phyloP scores from a whole-genome alignment of 1,140 invertebrate genomes.

The Drosophila parvula region DNA sequence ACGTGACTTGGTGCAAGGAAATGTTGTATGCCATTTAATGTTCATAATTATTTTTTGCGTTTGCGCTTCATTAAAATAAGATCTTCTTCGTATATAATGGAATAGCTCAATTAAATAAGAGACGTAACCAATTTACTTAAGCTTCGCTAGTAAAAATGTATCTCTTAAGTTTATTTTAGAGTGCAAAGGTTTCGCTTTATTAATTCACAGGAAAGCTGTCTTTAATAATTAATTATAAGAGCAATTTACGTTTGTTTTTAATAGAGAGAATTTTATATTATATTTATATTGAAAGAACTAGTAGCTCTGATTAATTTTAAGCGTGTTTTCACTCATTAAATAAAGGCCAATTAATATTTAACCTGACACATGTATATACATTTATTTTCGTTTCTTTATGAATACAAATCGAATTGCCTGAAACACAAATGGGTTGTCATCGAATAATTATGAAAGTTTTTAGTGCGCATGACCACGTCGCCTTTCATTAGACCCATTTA shows the following conservation, averaged over 20 bases:
- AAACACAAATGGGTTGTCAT: slow-evolving; percentile 12
- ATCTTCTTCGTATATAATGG: not conserved
- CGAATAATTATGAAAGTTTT: slow-evolving; percentile 14
- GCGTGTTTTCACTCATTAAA: not conserved
- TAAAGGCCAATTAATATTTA: slow-evolving; percentile 1
- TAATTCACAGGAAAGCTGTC: too few relatives aligned
- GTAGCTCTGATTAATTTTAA: not conserved
- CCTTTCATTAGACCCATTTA: slow-evolving; percentile 29
- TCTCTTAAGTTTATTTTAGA: not conserved
- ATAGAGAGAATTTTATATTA: not conserved
- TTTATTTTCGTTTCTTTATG: not conserved
- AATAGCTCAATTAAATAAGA: slow-evolving; percentile 7
- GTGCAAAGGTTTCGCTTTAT: too few relatives aligned
- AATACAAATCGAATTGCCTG: not conserved
- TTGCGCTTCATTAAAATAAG: slow-evolving; percentile 1
- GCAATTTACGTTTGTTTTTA: not conserved
- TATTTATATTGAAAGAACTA: too few relatives aligned
- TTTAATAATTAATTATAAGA: not conserved
- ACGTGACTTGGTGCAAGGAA: slow-evolving; percentile 40
- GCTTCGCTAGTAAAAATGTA: not conserved
- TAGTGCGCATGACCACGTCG: not conserved
- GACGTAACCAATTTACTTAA: not conserved
- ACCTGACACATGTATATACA: not conserved
- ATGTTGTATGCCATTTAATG: slow-evolving; percentile 30
- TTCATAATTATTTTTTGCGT: slow-evolving; percentile 11